Conservation (phyloP, 2,888 invertebrate species). For the Stenodera caucasica region DNA sequence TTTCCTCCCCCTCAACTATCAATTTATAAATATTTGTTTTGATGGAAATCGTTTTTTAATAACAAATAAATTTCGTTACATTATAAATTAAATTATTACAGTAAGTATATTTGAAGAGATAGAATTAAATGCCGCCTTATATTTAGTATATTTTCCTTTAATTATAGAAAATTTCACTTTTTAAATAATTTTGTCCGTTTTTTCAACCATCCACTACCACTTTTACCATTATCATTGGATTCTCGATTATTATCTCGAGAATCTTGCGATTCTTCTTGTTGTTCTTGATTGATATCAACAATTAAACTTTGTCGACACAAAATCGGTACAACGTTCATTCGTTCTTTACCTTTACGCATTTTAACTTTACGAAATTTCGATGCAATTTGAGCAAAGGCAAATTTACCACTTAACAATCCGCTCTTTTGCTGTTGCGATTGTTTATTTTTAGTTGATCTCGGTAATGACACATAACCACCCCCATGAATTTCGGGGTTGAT, state of each 20-base stretch:
- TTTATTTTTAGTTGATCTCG: constrained; percentile 52
- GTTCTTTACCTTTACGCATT: constrained; percentile 55
- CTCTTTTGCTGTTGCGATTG: constrained; percentile 41
- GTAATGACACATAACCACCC: constrained; percentile 60
- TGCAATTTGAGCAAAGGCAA: constrained; percentile 61
- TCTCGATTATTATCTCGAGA: constrained; percentile 16
- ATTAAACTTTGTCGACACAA: constrained; percentile 76
- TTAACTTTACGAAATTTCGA: constrained; percentile 64
- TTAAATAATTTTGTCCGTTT: neutral
- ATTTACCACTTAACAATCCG: constrained; percentile 51
- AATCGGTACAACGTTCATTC: constrained; percentile 66
- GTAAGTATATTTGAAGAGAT: neutral
- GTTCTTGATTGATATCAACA: constrained; percentile 58
- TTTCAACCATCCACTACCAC: neutral
- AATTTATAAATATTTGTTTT: constrained; percentile 4
- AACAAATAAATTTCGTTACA: neutral
- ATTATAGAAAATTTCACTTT: neutral
- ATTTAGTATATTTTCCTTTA: neutral
- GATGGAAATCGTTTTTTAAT: neutral
- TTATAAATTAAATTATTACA: neutral
- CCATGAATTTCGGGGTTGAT: constrained; percentile 55
- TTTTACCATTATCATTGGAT: neutral
- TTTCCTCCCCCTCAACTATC: neutral
- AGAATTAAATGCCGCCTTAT: constrained; percentile 3
- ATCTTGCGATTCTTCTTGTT: constrained; percentile 18